Evolutionary conservation across 2,888 invertebrate genomes (phyloP), one percentile per base, ranked within the genome.

Genomic region (Eueremaeus valkanovi): DNA sequence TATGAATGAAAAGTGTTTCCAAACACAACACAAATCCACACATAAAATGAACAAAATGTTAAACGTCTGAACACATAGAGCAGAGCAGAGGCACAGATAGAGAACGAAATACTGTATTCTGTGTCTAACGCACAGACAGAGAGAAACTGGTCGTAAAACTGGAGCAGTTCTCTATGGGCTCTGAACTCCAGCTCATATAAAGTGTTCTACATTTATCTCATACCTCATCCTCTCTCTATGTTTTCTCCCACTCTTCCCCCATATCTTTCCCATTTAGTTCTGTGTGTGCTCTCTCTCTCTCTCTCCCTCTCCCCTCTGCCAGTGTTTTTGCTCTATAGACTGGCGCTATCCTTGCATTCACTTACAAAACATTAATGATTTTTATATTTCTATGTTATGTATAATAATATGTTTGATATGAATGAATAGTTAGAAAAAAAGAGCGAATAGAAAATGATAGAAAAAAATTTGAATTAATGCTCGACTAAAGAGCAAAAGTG

Each of bases 351-450:
- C 21, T 51, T 51, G 3, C n/a, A 3, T 13, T 13, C 45, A 18
- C n/a, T 51, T 51, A n/a, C n/a, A 51, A 21, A 51, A n/a, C 51
- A 51, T 51, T 51, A 51, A 51, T 51, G 51, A 51, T 51, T 51
- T 51, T 51, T 21, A 51, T 51, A n/a, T 51, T 51, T 21, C 6
- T 45, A 45, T 18, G 45, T 45, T 45, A 45, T 45, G 45, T 45
- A 13, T 45, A 21, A 51, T 51, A 51, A 51, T 51, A 51, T 51
- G 21, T 51, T 51, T 16, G 6, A 21, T 51, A 51, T 51, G 51
- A 21, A 51, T 51, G 51, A 21, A 51, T 5, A n/a, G 51, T 16
- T n/a, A 21, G 51, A 51, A n/a, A 8, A 21, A 51, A n/a, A 21
- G 51, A 51, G 6, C 6, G n/a, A 51, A 45, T n/a, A 21, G 21